Evolutionary conservation across 2,797 vertebrate genomes (phyloP), one percentile per base, ranked within the genome.

Genomic region (Otolemur crassicaudatus): DNA sequence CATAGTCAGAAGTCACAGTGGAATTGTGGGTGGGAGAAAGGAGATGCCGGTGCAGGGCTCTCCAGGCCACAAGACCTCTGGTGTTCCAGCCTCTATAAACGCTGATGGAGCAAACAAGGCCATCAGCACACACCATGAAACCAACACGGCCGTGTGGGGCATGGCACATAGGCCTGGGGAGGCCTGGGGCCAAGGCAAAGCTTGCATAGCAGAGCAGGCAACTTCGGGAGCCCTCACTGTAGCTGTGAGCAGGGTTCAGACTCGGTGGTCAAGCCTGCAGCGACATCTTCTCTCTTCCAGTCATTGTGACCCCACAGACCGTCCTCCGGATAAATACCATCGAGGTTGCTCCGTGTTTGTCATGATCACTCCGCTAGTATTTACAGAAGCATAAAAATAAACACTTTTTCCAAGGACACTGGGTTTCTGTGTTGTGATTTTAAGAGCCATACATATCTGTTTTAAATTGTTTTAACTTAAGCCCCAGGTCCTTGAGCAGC

Each of bases 251-350:
- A 1, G 13, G 69, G 10, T 14, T 11, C 7, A 1, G 40, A 56
- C 3, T 22, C 29, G 5, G 19, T 1, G 16, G 25, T 14, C 31
- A 2, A 3, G 11, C 63, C 49, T 0, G 10, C 65, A 69, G 80
- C n/a, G 2, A 16, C 13, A 49, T 34, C 43, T 89, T 34, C 56
- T 25, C 94, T 97, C 61, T 98, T 97, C 23, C 98, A 99, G 99
- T 99, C 85, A 98, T 98, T 0, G 1, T 98, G 40, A 98, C 98
- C 83, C 99, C 99, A 0, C 99, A 99, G 98, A 99, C 99, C 0
- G 82, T 99, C 37, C 99, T 99, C n/a, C 98, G 99, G 97, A 99
- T 99, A 96, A 99, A 99, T 98, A 98, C 97, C 97, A 98, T 99
- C 3, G 98, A 99, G 89, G 97, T 99, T 56, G 99, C 98, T 17